Base-by-base conservation (phyloP, 2,113 vertebrate genomes). In the Talpa occidentalis region DNA sequence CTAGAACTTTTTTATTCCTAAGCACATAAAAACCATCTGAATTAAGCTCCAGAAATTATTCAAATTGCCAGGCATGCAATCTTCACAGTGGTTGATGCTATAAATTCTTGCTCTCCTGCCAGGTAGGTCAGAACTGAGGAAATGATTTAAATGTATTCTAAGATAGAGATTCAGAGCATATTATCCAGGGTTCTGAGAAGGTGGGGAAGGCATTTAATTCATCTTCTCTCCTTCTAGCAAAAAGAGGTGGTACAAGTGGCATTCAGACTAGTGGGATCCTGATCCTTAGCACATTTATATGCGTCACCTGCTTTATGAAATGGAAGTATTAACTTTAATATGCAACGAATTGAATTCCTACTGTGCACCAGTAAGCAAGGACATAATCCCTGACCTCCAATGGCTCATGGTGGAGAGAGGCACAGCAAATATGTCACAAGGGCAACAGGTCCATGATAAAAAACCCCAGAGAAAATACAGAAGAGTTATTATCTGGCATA, bases 41-140 rank as follows among this genome's bases (percentile, higher is more conserved):
- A 91, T 93, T 56, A 49, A 96, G 74, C 67, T 96, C 92, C 52
- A 91, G 52, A 90, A 91, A 47, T 87, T 96, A 97, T 95, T 88
- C 80, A 92, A 59, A 95, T 28, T 88, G 37, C 54, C 74, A 83
- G 60, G 79, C n/a, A 54, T 80, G 80, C 60, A 94, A 14, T 66
- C 64, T 90, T 95, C 94, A 90, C 87, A 84, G 54, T 32, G 82
- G 40, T n/a, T 83, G 70, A 96, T 32, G 60, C 6, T 77, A 77
- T 62, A 74, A 87, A 92, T 95, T 96, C 94, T 93, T 95, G 95
- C 77, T 95, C 91, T 80, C 91, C 52, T 96, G 93, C 73, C 94
- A 96, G 93, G 92, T 93, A 73, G 87, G 87, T 93, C 44, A 78
- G 86, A 62, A 85, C 52, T 67, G 59, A 95, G 47, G 86, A 52